These are phyloP conservation scores for Apodemia zela DNA, from an alignment of 2,888 invertebrate genomes.

Conservation along the genomic window DNA sequence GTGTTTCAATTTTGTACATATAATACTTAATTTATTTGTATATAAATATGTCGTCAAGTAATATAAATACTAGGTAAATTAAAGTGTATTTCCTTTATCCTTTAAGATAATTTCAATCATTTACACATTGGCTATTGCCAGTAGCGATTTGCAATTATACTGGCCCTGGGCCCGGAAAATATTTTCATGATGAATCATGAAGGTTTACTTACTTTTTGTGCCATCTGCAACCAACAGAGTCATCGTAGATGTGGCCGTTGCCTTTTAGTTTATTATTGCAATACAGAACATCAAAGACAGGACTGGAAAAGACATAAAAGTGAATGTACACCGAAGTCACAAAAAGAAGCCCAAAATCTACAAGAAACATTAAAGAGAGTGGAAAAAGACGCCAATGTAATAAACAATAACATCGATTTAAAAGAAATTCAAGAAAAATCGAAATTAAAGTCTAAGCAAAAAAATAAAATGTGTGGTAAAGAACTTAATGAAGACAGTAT, in stretches of 20 bases:
- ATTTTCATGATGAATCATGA: slow-evolving; percentile 75
- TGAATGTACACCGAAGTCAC: slow-evolving; percentile 74
- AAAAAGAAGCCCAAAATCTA: slow-evolving; percentile 49
- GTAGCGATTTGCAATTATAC: slow-evolving; percentile 27
- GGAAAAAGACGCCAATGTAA: slow-evolving; percentile 36
- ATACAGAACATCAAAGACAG: slow-evolving; percentile 87
- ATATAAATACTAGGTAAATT: slow-evolving; percentile 1
- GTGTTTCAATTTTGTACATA: not conserved
- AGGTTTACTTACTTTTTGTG: slow-evolving; percentile 73
- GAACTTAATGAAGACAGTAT: not conserved
- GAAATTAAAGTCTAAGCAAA: slow-evolving; percentile 1
- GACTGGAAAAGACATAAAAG: slow-evolving; percentile 90
- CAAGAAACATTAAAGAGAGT: slow-evolving; percentile 46
- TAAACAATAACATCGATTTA: not conserved
- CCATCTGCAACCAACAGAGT: slow-evolving; percentile 82
- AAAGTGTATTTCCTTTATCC: not conserved
- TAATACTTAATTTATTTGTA: not conserved
- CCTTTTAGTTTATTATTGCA: slow-evolving; percentile 87
- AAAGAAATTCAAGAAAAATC: not conserved
- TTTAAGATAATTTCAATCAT: slow-evolving; percentile 12
- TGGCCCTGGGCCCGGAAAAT: slow-evolving; percentile 37
- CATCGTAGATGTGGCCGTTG: slow-evolving; percentile 88
- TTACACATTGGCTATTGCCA: slow-evolving; percentile 25
- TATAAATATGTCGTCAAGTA: not conserved
- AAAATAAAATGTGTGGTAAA: not conserved